Conservation (phyloP, 2,113 vertebrate species). For the Muntiacus muntjak region DNA sequence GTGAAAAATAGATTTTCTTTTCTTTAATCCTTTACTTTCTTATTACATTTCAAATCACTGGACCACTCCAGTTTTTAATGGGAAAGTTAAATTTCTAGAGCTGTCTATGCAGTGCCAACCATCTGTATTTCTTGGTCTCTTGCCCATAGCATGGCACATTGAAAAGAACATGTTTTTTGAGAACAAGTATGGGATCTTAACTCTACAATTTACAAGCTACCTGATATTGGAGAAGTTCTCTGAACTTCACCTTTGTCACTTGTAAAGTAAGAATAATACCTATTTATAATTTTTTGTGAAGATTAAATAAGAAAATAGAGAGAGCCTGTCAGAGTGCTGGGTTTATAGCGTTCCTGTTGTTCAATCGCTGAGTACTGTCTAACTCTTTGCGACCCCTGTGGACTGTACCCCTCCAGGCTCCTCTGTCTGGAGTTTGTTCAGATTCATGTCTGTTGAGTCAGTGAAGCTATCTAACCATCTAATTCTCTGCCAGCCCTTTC, state of each 20-base stretch:
- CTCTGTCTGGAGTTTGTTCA: background rate
- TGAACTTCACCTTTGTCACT: background rate
- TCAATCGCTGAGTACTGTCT: background rate
- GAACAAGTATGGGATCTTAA: background rate
- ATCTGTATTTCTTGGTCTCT: background rate
- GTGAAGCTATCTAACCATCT: background rate
- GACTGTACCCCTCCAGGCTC: background rate
- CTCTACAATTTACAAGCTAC: background rate
- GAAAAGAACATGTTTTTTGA: background rate
- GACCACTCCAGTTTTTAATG: background rate
- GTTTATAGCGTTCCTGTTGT: background rate
- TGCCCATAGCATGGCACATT: background rate
- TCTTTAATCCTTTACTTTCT: background rate
- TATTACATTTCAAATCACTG: background rate
- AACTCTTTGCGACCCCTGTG: background rate
- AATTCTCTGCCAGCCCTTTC: background rate
- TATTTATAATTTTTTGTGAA: background rate
- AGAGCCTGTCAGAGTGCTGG: background rate
- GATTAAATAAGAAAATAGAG: background rate
- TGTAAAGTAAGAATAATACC: background rate
- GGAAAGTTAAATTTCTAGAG: background rate
- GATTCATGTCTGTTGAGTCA: background rate
- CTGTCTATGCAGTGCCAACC: background rate
- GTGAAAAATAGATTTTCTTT: constrained; percentile 24
- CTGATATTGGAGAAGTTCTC: background rate